Percentiles rank a stretch among this genome's conserved stretches.
These are phyloP conservation scores for Sceloporus tristichus DNA, from an alignment of 2,113 vertebrate species.

Conservation along the genomic window DNA sequence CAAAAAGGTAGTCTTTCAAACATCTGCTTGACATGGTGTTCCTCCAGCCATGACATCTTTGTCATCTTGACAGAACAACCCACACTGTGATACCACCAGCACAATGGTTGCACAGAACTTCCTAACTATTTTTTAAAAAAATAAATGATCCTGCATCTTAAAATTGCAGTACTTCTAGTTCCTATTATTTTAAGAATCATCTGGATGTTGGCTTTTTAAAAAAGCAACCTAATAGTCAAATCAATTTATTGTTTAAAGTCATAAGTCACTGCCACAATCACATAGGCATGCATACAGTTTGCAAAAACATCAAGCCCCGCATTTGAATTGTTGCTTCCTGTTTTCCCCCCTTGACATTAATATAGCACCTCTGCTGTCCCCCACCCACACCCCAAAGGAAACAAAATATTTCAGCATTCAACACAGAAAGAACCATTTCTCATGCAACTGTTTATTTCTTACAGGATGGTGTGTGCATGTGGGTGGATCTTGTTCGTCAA, in stretches of 20 bases:
- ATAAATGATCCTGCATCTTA: not conserved
- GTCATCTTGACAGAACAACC: not conserved
- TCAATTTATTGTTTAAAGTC: not conserved
- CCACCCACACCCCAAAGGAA: not conserved
- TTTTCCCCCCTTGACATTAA: not conserved
- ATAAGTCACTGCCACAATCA: not conserved
- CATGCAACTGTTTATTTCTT: slow-evolving; percentile 24
- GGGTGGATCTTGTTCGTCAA: not conserved
- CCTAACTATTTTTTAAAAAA: not conserved
- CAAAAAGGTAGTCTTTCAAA: not conserved
- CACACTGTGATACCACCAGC: not conserved
- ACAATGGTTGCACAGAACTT: not conserved
- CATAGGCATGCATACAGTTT: not conserved
- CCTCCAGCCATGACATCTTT: no score
- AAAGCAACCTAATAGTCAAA: not conserved
- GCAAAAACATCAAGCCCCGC: not conserved
- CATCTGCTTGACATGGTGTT: no score
- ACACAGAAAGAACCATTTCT: not conserved
- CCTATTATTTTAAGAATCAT: not conserved
- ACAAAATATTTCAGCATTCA: not conserved
- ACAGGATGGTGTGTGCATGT: slow-evolving; percentile 7
- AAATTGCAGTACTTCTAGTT: no score
- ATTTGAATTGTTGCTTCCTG: not conserved
- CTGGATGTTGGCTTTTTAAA: not conserved
- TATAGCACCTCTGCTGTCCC: not conserved